Evolutionary conservation across 2,797 vertebrate genomes (phyloP), one percentile per base, ranked within the genome.

Genomic region (Notolepis coatsorum): DNA sequence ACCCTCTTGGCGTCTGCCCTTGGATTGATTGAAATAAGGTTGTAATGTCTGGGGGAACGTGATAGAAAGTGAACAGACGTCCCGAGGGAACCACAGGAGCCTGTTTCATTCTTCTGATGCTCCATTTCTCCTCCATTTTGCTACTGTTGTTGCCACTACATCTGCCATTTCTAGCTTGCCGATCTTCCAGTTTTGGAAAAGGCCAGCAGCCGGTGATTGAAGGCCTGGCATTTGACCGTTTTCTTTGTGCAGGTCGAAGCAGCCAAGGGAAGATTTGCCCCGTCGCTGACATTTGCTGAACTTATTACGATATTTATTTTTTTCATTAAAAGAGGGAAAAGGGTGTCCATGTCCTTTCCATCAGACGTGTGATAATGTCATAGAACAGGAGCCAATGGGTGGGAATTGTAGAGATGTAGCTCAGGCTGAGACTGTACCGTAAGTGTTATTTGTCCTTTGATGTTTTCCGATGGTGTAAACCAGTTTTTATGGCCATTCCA

Each of bases 221-320:
- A 76, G 52, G 53, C 39, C 53, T 86, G 82, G 69, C 83, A 81
- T 89, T 86, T 81, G 75, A 80, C 66, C 35, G 28, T 67, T 68
- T 63, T 56, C 21, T 62, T 39, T 47, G 43, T 49, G 59, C 39
- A 28, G 60, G 47, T 46, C 33, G 62, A 58, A 21, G 15, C 62
- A 76, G 33, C 61, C 55, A 55, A 42, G 31, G 57, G 60, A 76
- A 31, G 31, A 25, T 49, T 76, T 76, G 24, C 52, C 65, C 66
- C 55, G 73, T 58, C 68, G 62, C 63, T 83, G 78, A 82, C 79
- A 85, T 82, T 77, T 70, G 61, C 55, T 45, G 15, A 5, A 25
- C 55, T 57, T 55, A 45, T 55, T 53, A 17, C 13, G 23, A 54
- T 59, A 64, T 66, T 53, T 7, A 3, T 20, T n/a, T n/a, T n/a